A percentile compares a stretch with the other conserved stretches of the same genome.
Evolutionary conservation across 2,113 vertebrate species (phyloP).

Genomic region (Daphoenositta chrysoptera): DNA sequence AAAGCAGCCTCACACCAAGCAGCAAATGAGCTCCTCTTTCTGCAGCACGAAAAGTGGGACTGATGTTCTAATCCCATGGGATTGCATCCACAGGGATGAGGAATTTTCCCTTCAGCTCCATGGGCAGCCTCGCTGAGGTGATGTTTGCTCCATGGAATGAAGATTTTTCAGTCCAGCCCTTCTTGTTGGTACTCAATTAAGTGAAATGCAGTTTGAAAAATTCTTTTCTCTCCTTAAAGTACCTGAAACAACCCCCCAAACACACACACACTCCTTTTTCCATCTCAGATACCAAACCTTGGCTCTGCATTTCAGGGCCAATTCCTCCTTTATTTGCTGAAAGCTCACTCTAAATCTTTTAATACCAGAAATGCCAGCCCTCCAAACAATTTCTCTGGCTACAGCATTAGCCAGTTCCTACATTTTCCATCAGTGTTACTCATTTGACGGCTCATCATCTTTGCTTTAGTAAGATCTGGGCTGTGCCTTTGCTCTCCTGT

Average conservation of each 20-base stretch:
- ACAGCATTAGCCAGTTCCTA: background rate
- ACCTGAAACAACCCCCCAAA: background rate
- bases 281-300: background rate
- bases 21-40: background rate
- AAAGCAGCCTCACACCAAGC: background rate
- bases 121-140: background rate
- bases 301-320: constrained; percentile 7
- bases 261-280: background rate
- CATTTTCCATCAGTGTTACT: background rate
- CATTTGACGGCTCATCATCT: background rate
- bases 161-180: background rate
- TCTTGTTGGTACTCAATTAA: background rate
- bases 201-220: background rate
- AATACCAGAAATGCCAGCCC: background rate
- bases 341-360: constrained; percentile 39
- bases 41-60: background rate
- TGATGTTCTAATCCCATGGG: background rate
- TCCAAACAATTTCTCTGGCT: constrained; percentile 30
- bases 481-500: background rate
- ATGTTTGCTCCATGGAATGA: background rate
- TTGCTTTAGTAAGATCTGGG: background rate
- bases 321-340: constrained; percentile 49
- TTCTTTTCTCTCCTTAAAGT: background rate
- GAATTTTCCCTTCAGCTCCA: background rate
- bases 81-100: background rate